A percentile compares a stretch with the other conserved stretches of the same genome.
phyloP scores from a whole-genome alignment of 2,797 vertebrate genomes.

The Garrulus glandarius region DNA sequence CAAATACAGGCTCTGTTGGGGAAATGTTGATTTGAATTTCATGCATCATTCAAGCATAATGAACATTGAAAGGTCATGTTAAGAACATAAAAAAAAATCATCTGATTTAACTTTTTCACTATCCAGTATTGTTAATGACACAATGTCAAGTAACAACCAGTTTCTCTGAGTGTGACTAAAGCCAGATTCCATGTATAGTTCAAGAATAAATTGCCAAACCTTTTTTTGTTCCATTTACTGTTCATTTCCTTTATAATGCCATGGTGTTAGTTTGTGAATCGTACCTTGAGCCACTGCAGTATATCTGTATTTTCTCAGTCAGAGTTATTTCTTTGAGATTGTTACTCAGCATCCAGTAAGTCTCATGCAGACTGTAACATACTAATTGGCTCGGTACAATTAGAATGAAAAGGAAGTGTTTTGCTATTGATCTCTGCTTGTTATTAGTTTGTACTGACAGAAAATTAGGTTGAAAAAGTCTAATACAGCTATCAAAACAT shows the following conservation, averaged over 20 bases:
- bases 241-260: not conserved
- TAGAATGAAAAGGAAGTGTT: not conserved
- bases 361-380: not conserved
- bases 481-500: not conserved
- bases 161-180: not conserved
- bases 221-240: not conserved
- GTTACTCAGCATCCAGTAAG: not conserved
- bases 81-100: not conserved
- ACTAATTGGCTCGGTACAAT: not conserved
- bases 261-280: not conserved
- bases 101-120: constrained; percentile 21
- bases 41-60: not conserved
- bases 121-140: not conserved
- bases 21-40: constrained; percentile 17
- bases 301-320: not conserved
- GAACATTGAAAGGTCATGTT: constrained; percentile 1
- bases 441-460: not conserved
- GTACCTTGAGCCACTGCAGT: not conserved
- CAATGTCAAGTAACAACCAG: not conserved
- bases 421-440: not conserved
- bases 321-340: not conserved
- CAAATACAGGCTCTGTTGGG: not conserved
- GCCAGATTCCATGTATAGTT: not conserved
- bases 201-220: not conserved
- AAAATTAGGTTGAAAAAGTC: not conserved